Base-by-base conservation (phyloP, 2,797 vertebrate species). In the Craterocephalus amniculus region DNA sequence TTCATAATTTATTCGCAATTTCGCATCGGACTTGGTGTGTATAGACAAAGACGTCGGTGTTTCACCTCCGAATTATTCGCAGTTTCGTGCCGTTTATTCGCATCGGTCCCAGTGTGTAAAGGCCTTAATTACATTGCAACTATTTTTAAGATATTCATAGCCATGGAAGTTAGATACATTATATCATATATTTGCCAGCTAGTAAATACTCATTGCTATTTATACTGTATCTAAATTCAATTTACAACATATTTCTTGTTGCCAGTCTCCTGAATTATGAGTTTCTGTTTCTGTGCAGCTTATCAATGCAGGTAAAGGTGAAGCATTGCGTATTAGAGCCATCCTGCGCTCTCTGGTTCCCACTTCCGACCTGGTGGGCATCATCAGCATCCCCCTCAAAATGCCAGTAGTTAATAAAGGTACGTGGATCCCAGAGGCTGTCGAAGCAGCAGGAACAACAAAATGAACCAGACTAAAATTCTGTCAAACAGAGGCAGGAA, bases 291-390 rank as follows among this genome's bases (percentile, higher is more conserved):
- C 78, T 83, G 89, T 60, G 32, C 80, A 99, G 98, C 95, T 99
- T 57, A 99, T 99, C 89, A 97, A 98, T 84, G 96, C 96, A 32
- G 98, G 98, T 65, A 99, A 99, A 93, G 98, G 98, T 7, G 98
- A 99, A 89, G 98, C 98, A 36, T 93, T 99, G 88, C 94, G 98
- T 79, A 99, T 99, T 84, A 93, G 98, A 58, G 97, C 98, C 81
- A 99, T 99, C 86, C 93, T 99, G 80, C 97, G 97, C 69, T 99
- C 98, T 58, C 90, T 99, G 74, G 98, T 99, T 45, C 98, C 98
- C 72, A 99, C 96, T 0, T 94, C 94, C 73, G 98, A 99, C 90
- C 94, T 99, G 84, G 97, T 99, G 77, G 98, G 98, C 32, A 93
- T 97, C 90, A 98, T 99, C 93, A 99, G 98, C 87, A 98, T 99